phyloP scores from a whole-genome alignment of 1,140 invertebrate species.

The Prorops nasuta region DNA sequence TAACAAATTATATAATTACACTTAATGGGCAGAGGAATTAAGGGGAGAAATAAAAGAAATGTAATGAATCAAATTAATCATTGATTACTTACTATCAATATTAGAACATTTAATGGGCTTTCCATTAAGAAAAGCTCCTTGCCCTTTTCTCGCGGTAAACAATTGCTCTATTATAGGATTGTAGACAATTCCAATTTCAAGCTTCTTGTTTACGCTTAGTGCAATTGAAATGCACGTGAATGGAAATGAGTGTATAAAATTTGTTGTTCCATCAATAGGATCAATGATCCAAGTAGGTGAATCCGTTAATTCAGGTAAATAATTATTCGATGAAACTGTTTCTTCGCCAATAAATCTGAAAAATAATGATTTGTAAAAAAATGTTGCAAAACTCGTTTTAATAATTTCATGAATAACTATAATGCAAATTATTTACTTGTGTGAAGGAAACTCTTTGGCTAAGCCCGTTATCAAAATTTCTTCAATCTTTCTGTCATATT shows the following conservation, averaged over 20 bases:
- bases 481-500: conserved; percentile 78
- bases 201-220: conserved; percentile 65
- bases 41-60: not conserved
- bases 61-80: conserved; percentile 1
- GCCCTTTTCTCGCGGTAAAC: conserved; percentile 70
- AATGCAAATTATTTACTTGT: conserved; percentile 61
- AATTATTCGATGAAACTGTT: conserved; percentile 62
- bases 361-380: not conserved
- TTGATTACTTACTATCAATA: conserved; percentile 28
- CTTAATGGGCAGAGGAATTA: too few relatives aligned
- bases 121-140: conserved; percentile 77
- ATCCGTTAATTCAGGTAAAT: conserved; percentile 67
- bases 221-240: conserved; percentile 69
- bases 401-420: not conserved
- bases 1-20: too few relatives aligned
- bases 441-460: conserved; percentile 66
- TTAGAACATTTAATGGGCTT: conserved; percentile 53
- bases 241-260: conserved; percentile 70
- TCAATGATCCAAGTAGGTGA: conserved; percentile 89
- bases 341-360: conserved; percentile 86
- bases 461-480: conserved; percentile 69
- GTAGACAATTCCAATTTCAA: conserved; percentile 72
- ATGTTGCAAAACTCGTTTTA: too few relatives aligned
- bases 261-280: conserved; percentile 75
- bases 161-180: conserved; percentile 75